A percentile compares a stretch with the other conserved stretches of the same genome.
These are phyloP conservation scores for Myiothlypis chrysogaster DNA, from an alignment of 2,797 vertebrate genomes.

Conservation along the genomic window DNA sequence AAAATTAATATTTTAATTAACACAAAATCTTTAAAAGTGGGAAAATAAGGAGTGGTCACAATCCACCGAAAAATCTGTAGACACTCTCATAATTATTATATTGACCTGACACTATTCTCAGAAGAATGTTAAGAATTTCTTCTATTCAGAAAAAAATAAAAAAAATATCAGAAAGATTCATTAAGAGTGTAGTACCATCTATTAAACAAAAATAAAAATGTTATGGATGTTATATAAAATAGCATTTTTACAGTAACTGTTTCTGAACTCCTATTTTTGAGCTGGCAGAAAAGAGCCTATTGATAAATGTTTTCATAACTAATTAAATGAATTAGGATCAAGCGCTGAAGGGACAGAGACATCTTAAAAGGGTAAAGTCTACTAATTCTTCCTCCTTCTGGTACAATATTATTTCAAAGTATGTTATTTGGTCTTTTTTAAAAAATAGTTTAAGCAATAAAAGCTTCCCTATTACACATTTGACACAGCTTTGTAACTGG, in stretches of 20 bases:
- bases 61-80: not conserved
- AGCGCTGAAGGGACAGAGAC: not conserved
- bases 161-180: too few relatives aligned
- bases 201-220: not conserved
- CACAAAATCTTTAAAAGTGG: not conserved
- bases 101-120: not conserved
- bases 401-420: not conserved
- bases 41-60: fast-evolving
- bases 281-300: not conserved
- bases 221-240: not conserved
- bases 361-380: not conserved
- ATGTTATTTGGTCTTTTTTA: not conserved
- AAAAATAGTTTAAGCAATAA: not conserved
- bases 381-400: not conserved
- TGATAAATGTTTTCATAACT: constrained; percentile 6
- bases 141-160: not conserved
- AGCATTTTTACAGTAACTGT: constrained; percentile 2
- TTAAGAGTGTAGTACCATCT: not conserved
- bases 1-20: not conserved
- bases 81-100: not conserved
- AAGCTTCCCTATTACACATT: not conserved
- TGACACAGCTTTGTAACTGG: not conserved
- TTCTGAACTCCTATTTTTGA: not conserved
- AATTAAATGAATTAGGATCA: not conserved
- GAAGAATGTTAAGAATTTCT: not conserved